These are phyloP conservation scores for Drosophila pseudoananassae DNA, from an alignment of 1,140 invertebrate species.

Conservation along the genomic window DNA sequence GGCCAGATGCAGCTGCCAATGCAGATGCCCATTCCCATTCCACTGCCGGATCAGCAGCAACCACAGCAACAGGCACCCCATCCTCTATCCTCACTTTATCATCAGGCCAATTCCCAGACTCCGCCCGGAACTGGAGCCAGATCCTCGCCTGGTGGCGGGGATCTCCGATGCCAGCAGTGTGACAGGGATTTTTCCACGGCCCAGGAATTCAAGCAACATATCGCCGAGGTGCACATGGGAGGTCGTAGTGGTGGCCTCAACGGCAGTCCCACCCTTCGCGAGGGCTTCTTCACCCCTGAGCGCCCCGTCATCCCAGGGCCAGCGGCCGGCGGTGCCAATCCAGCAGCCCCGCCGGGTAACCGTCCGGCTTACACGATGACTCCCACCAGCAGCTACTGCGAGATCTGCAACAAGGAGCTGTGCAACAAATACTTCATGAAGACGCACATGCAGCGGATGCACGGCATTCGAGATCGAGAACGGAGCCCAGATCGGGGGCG, in stretches of 20 bases:
- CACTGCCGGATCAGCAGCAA: slow-evolving; percentile 59
- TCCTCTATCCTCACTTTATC: slow-evolving; percentile 38
- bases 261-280: slow-evolving; percentile 68
- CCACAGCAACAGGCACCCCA: slow-evolving; percentile 33
- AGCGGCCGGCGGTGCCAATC: slow-evolving; percentile 8
- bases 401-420: slow-evolving; percentile 99
- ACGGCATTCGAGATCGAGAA: slow-evolving; percentile 98
- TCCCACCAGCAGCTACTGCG: slow-evolving; percentile 95
- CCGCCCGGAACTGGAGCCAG: slow-evolving; percentile 49
- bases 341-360: slow-evolving; percentile 42
- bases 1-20: slow-evolving; percentile 50
- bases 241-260: slow-evolving; percentile 25
- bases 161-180: slow-evolving; percentile 85
- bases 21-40: slow-evolving; percentile 46
- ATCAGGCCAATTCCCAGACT: slow-evolving; percentile 45
- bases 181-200: slow-evolving; percentile 86
- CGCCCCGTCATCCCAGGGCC: slow-evolving; percentile 41
- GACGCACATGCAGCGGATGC: slow-evolving; percentile 99
- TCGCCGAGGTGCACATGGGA: slow-evolving; percentile 85
- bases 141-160: slow-evolving; percentile 44
- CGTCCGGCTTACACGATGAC: slow-evolving; percentile 85
- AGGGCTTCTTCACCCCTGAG: slow-evolving; percentile 81
- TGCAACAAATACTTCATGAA: slow-evolving; percentile 99
- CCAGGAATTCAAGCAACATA: slow-evolving; percentile 86
- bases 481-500: slow-evolving; percentile 94